These are phyloP conservation scores for Xestia ashworthii DNA, from an alignment of 2,888 invertebrate genomes.

Conservation along the genomic window DNA sequence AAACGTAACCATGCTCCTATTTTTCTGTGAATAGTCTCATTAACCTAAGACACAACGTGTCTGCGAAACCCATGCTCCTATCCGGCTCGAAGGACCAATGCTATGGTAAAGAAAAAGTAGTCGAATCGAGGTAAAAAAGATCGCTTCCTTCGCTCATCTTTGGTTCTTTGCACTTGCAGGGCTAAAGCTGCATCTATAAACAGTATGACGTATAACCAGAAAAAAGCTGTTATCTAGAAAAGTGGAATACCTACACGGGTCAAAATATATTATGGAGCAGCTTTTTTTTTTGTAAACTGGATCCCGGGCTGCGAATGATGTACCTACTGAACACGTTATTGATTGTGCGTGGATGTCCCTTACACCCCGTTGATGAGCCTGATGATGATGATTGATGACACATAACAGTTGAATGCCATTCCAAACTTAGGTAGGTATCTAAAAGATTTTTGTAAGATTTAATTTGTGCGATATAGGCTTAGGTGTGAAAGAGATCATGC, in stretches of 20 bases:
- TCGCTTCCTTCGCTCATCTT: neutral
- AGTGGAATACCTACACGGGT: neutral
- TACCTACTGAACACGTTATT: neutral
- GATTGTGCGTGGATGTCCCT: neutral
- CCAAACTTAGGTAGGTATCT: too few relatives aligned
- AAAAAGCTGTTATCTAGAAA: neutral
- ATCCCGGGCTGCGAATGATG: neutral
- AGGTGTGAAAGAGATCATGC: neutral
- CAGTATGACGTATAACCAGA: neutral
- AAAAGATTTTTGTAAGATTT: too few relatives aligned
- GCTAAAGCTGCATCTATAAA: neutral
- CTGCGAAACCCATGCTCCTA: too few relatives aligned
- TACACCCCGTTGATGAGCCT: neutral
- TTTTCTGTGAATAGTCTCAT: neutral
- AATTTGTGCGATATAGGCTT: neutral
- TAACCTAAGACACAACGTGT: too few relatives aligned
- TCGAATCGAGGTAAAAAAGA: neutral
- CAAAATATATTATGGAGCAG: too few relatives aligned
- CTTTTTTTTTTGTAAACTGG: too few relatives aligned
- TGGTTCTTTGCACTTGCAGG: neutral
- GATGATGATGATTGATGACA: neutral
- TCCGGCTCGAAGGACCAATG: too few relatives aligned
- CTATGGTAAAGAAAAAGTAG: neutral
- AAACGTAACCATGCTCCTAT: neutral
- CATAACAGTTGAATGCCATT: too few relatives aligned